These are phyloP conservation scores for Sinohyriopsis cumingii DNA, from an alignment of 2,888 invertebrate genomes.

Conservation along the genomic window DNA sequence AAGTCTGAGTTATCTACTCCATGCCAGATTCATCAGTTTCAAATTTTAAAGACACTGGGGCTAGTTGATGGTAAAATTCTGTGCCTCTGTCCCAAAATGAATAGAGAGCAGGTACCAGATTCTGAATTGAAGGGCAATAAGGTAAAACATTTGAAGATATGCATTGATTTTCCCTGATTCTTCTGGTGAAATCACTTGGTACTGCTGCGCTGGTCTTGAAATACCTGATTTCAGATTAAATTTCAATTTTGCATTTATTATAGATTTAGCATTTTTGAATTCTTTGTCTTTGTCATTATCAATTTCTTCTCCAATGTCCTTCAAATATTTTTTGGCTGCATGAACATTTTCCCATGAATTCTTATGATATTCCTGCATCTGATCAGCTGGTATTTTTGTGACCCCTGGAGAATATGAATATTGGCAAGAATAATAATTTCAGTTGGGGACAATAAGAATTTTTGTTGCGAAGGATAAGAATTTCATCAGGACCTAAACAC, in stretches of 20 bases:
- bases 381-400: neutral
- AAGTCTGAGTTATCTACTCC: too few relatives aligned
- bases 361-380: neutral
- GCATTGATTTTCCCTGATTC: conserved; percentile 1
- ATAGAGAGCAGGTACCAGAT: conserved; percentile 10
- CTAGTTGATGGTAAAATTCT: too few relatives aligned
- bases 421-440: too few relatives aligned
- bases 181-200: conserved; percentile 1
- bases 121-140: conserved; percentile 1
- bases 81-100: conserved; percentile 7
- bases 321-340: conserved; percentile 9
- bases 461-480: too few relatives aligned
- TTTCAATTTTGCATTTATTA: conserved; percentile 8
- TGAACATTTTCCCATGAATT: conserved; percentile 5
- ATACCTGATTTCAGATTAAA: neutral
- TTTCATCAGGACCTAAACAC: too few relatives aligned
- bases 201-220: conserved; percentile 9
- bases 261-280: conserved; percentile 10
- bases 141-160: neutral
- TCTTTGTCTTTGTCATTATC: conserved; percentile 4
- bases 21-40: too few relatives aligned
- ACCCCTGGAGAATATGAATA: too few relatives aligned
- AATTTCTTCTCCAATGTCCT: conserved; percentile 6
- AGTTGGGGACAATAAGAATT: too few relatives aligned
- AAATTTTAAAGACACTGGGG: too few relatives aligned